Percentiles rank a stretch among this genome's conserved stretches.
Conservation (phyloP, 2,888 invertebrate genomes). For the Cheilosia vernalis region DNA sequence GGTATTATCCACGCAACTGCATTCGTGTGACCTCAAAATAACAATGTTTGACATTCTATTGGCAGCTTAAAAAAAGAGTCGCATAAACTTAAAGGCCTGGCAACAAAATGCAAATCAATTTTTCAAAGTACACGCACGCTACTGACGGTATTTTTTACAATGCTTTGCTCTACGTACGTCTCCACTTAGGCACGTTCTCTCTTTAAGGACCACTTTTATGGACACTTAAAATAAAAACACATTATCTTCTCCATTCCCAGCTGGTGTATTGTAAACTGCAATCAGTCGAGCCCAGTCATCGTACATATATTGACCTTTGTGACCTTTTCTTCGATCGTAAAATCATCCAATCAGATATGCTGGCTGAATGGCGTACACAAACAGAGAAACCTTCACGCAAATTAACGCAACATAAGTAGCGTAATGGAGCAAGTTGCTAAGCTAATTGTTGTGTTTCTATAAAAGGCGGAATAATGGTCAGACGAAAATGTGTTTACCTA, state of each 20-base stretch:
- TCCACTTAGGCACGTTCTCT: constrained; percentile 25
- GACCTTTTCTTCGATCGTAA: constrained; percentile 37
- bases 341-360: constrained; percentile 30
- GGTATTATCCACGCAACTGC: too few species aligned
- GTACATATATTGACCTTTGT: constrained; percentile 20
- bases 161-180: not conserved
- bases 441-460: constrained; percentile 17
- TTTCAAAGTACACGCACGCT: not conserved
- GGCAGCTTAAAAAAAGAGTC: not conserved
- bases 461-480: too few species aligned
- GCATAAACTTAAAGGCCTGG: not conserved
- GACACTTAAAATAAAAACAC: constrained; percentile 40
- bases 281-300: constrained; percentile 24
- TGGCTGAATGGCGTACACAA: constrained; percentile 5
- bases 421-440: not conserved
- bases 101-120: constrained; percentile 12
- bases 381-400: constrained; percentile 18
- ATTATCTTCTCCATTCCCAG: constrained; percentile 10
- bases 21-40: not conserved
- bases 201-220: constrained; percentile 34
- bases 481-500: too few species aligned
- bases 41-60: not conserved
- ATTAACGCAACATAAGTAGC: not conserved
- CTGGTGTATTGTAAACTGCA: constrained; percentile 7
- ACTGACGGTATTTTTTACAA: not conserved